Percentiles rank a stretch among this genome's conserved stretches.
These are phyloP conservation scores for Bolinopsis microptera DNA, from an alignment of 37 sponge, comb jelly and placozoan species.

Conservation along the genomic window DNA sequence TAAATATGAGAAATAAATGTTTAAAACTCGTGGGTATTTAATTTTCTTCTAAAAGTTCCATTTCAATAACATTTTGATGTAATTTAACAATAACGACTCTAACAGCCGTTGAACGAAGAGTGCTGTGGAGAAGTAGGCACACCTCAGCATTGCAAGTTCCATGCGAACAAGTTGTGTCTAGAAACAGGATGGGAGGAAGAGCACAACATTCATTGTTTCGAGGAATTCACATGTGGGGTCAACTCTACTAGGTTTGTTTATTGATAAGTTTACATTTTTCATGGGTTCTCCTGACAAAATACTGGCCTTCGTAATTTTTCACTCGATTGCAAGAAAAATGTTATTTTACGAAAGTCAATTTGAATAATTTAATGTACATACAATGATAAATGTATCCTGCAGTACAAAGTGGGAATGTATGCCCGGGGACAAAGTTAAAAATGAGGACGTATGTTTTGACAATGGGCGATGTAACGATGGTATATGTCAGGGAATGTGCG, in stretches of 20 bases:
- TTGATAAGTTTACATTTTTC: too few species aligned
- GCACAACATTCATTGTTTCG: background rate
- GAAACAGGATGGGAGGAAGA: background rate
- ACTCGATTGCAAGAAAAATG: too few species aligned
- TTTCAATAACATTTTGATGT: too few species aligned
- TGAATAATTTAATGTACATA: too few species aligned
- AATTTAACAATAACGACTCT: too few species aligned
- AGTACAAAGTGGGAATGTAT: background rate
- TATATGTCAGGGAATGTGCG: background rate
- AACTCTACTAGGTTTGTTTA: background rate
- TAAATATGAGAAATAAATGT: too few species aligned
- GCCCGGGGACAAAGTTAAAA: background rate
- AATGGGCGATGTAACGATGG: conserved; percentile 7
- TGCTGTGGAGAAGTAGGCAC: background rate
- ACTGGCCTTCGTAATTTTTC: too few species aligned
- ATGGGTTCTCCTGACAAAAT: too few species aligned
- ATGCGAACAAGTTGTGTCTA: background rate
- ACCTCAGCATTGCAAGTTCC: background rate
- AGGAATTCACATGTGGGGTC: background rate
- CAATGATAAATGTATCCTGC: too few species aligned
- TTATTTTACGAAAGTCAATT: too few species aligned
- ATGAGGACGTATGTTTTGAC: background rate
- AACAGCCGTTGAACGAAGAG: background rate
- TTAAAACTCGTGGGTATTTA: too few species aligned
- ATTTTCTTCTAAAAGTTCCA: too few species aligned